Conservation (phyloP, 2,797 vertebrate species). For the Mallotus villosus region DNA sequence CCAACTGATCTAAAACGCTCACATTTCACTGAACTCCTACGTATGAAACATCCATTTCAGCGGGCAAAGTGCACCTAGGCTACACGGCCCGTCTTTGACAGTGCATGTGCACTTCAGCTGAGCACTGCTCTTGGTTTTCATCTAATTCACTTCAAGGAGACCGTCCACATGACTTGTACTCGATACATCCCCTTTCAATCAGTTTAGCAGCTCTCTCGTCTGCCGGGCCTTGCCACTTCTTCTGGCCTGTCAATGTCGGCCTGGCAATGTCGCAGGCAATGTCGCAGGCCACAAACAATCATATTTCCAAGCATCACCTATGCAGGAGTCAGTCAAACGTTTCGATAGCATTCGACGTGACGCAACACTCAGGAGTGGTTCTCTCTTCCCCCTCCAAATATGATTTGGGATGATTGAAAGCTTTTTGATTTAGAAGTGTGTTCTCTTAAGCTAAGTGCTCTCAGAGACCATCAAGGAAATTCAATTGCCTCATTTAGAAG, state of each 20-base stretch:
- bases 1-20: no score
- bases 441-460: slow-evolving; percentile 99
- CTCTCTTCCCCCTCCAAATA: slow-evolving; percentile 89
- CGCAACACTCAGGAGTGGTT: slow-evolving; percentile 84
- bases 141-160: slow-evolving; percentile 30
- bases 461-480: slow-evolving; percentile 97
- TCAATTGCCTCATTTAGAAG: slow-evolving; percentile 97
- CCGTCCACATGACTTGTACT: slow-evolving; percentile 19
- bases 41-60: neutral
- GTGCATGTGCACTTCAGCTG: slow-evolving; percentile 13
- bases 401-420: slow-evolving; percentile 99
- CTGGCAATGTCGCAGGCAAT: slow-evolving; percentile 86
- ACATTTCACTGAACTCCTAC: no score
- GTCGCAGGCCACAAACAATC: slow-evolving; percentile 83
- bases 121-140: slow-evolving; percentile 17
- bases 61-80: neutral
- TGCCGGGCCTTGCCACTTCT: slow-evolving; percentile 30
- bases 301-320: slow-evolving; percentile 90
- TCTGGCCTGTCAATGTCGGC: slow-evolving; percentile 65
- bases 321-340: slow-evolving; percentile 82
- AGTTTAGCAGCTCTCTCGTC: slow-evolving; percentile 30
- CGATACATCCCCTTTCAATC: slow-evolving; percentile 29
- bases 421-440: slow-evolving; percentile 99
- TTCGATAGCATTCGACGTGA: slow-evolving; percentile 88
- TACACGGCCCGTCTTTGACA: neutral